A percentile compares a stretch with the other conserved stretches of the same genome.
Conservation (phyloP, 2,888 invertebrate species). For the Heteropelma amictum region DNA sequence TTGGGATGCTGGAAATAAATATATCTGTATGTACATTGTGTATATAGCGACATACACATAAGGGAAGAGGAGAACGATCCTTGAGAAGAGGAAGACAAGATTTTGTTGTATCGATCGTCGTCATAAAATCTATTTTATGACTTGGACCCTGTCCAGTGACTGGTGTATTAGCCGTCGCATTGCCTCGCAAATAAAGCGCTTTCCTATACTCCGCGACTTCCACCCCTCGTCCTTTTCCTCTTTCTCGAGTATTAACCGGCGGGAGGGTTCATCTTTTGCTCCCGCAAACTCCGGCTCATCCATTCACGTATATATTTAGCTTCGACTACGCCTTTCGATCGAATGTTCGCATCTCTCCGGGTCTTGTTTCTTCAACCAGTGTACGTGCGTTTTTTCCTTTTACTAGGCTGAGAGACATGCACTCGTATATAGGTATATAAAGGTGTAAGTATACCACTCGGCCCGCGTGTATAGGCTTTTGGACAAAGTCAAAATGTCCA, state of each 20-base stretch:
- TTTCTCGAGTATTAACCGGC: conserved; percentile 8
- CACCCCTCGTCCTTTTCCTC: not conserved
- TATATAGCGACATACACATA: conserved; percentile 52
- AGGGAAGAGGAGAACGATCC: conserved; percentile 56
- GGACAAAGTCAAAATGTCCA: conserved; percentile 14
- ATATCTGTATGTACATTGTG: not conserved
- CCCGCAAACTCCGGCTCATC: conserved; percentile 46
- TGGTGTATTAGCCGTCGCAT: conserved; percentile 77
- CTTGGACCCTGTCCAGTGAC: conserved; percentile 77
- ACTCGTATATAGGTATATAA: not conserved
- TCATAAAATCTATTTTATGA: conserved; percentile 77
- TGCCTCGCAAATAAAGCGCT: conserved; percentile 76
- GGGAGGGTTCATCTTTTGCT: conserved; percentile 51
- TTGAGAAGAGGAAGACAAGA: conserved; percentile 65
- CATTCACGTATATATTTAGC: conserved; percentile 31
- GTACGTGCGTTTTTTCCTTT: conserved; percentile 7
- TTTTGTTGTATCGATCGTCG: conserved; percentile 75
- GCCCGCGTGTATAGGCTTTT: conserved; percentile 15
- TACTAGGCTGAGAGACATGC: not conserved
- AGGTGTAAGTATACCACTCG: not conserved
- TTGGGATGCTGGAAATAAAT: conserved; percentile 26
- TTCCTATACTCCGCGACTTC: conserved; percentile 58
- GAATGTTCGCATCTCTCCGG: conserved; percentile 23
- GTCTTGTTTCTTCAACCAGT: conserved; percentile 45
- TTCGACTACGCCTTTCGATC: conserved; percentile 35